Evolutionary conservation across 2,888 invertebrate genomes (phyloP), one percentile per base, ranked within the genome.

Genomic region (Fragum whitleyi): DNA sequence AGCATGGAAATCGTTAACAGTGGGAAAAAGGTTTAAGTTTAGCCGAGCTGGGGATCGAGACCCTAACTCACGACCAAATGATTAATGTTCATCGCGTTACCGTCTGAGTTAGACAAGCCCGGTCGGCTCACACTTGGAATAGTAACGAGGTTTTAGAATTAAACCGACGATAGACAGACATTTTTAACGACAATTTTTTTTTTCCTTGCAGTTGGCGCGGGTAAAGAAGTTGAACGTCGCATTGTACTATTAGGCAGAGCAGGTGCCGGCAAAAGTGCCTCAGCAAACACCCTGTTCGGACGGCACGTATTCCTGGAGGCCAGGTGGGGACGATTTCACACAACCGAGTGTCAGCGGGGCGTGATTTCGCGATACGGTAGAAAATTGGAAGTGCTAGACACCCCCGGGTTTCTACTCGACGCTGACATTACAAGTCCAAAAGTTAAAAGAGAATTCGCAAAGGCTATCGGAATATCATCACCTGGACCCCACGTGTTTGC

Each of bases 401-500:
- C 85, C 1, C 85, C 85, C 2, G 85, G 85, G 6, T 81, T 81
- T 59, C 77, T 85, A 28, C 76, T 85, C 1, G 85, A 85, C 42
- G 71, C 82, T 2, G 85, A 85, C 42, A 81, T 85, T 14, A 77
- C 67, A 11, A 62, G 28, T 28, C 80, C 83, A 2, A 82, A 83
- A 65, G 79, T 83, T 32, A 85, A 79, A 57, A 62, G 83, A 32
- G 85, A 85, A 61, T 78, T 85, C 28, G 78, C 83, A 2, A 85
- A 85, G 67, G 29, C 55, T 7, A 83, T 85, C 23, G 85, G 85
- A 14, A 72, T 85, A 42, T 78, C 79, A 0, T 77, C 85, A n/a
- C 85, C 85, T 2, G 85, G 85, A 26, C 83, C 85, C 11, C 85
- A 85, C 77, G 70, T 85, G 6, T 85, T 85, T 73, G 82, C 79